Conservation (phyloP, 2,797 vertebrate species). For the Mus spretus region DNA sequence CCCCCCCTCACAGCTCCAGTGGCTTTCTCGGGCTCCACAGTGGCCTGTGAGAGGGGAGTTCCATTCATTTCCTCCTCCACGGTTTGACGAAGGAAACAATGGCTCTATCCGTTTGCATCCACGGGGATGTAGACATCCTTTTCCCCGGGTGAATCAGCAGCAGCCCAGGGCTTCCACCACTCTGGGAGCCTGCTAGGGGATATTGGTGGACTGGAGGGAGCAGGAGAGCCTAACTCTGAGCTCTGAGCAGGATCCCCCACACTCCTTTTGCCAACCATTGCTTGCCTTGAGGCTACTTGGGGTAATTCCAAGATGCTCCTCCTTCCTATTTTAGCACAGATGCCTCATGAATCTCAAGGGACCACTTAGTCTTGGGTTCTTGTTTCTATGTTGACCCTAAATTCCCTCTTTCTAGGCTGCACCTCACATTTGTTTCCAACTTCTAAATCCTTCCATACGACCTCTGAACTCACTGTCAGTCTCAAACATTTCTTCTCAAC, state of each 20-base stretch:
- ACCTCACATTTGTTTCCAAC: not conserved
- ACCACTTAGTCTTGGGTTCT: not conserved
- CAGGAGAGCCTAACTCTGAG: not conserved
- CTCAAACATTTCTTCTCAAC: not conserved
- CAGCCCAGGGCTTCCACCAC: not conserved
- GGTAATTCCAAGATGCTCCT: not conserved
- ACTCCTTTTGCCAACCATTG: not conserved
- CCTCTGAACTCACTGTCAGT: not conserved
- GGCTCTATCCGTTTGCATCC: not conserved
- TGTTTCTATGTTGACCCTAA: not conserved
- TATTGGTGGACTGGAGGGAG: not conserved
- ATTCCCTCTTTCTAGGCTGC: not conserved
- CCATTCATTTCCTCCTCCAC: not conserved
- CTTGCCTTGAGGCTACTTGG: not conserved
- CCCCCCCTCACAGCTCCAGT: fast-evolving
- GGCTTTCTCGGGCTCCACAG: not conserved
- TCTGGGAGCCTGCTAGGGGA: not conserved
- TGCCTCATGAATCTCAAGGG: not conserved
- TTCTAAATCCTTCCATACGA: not conserved
- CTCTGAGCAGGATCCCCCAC: not conserved
- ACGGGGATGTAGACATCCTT: not conserved
- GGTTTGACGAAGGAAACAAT: not conserved
- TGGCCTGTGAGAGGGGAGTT: not conserved
- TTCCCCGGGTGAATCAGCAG: not conserved
- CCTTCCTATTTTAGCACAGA: not conserved